Conservation (phyloP, 30 jellyfish, hydroid and myxozoan genomes). For the Aurelia coerulea region DNA sequence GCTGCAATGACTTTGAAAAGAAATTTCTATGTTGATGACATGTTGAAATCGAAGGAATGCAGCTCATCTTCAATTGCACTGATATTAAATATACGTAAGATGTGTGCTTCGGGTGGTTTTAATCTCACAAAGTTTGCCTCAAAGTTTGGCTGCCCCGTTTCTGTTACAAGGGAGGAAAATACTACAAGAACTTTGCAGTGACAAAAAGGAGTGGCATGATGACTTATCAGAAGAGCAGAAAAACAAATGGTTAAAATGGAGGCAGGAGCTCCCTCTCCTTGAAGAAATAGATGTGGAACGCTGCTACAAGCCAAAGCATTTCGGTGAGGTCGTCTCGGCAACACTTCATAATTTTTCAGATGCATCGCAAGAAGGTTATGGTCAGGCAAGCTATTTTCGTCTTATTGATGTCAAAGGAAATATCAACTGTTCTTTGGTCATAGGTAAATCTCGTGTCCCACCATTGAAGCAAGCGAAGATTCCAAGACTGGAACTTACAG, state of each 20-base stretch:
- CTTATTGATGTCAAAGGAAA: constrained; percentile 12
- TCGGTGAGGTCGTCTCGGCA: constrained; percentile 1
- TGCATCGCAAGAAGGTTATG: constrained; percentile 30
- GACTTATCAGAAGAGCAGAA: constrained; percentile 18
- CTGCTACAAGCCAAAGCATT: neutral
- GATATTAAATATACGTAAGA: constrained; percentile 16
- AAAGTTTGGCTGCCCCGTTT: constrained; percentile 61
- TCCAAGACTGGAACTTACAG: constrained; percentile 67
- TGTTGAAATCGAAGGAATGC: constrained; percentile 53
- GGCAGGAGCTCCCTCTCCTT: constrained; percentile 29
- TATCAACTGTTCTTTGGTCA: constrained; percentile 32
- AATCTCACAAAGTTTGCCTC: constrained; percentile 22
- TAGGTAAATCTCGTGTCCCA: constrained; percentile 56
- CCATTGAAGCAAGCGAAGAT: constrained; percentile 43
- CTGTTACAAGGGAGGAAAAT: constrained; percentile 46
- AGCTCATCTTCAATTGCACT: constrained; percentile 31
- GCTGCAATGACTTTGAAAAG: constrained; percentile 26
- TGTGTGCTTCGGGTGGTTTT: constrained; percentile 55
- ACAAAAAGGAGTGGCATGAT: constrained; percentile 59
- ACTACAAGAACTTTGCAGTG: constrained; percentile 27
- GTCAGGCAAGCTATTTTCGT: constrained; percentile 39
- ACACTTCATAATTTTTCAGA: constrained; percentile 27
- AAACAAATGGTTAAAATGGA: constrained; percentile 41
- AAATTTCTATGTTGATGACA: constrained; percentile 70
- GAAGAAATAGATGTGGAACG: constrained; percentile 3